phyloP scores from a whole-genome alignment of 2,797 vertebrate genomes.

The Sebastes melanostomus region DNA sequence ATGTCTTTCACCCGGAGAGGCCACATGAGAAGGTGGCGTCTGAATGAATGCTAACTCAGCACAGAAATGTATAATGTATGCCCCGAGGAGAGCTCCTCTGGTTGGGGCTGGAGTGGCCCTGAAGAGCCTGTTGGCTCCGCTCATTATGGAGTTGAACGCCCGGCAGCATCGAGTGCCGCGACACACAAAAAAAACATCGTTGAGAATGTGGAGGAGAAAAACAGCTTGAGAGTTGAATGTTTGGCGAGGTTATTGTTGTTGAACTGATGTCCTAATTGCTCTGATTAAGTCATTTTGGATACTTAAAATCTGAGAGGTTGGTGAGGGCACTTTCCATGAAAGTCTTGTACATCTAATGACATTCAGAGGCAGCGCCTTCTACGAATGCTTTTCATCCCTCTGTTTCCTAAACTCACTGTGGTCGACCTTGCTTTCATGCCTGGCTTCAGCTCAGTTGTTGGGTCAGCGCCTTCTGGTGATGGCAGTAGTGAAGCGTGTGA shows the following conservation, averaged over 20 bases:
- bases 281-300: constrained; percentile 35
- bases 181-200: constrained; percentile 6
- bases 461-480: constrained; percentile 26
- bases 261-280: constrained; percentile 49
- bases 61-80: constrained; percentile 63
- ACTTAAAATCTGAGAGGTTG: not conserved
- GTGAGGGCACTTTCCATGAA: constrained; percentile 22
- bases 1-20: constrained; percentile 30
- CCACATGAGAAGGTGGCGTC: constrained; percentile 28
- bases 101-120: constrained; percentile 53
- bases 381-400: constrained; percentile 33
- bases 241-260: constrained; percentile 26
- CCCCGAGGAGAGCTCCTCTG: constrained; percentile 39
- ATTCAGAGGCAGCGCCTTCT: not conserved
- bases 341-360: constrained; percentile 5
- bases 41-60: constrained; percentile 51
- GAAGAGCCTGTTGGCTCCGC: constrained; percentile 57
- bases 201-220: constrained; percentile 24
- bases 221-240: constrained; percentile 18
- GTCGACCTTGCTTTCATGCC: constrained; percentile 35
- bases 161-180: constrained; percentile 24
- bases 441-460: constrained; percentile 32
- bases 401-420: constrained; percentile 49
- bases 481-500: constrained; percentile 5
- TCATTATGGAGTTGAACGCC: constrained; percentile 48